A percentile compares a stretch with the other conserved stretches of the same genome.
These are phyloP conservation scores for Beris morrisii DNA, from an alignment of 2,888 invertebrate genomes.

Conservation along the genomic window DNA sequence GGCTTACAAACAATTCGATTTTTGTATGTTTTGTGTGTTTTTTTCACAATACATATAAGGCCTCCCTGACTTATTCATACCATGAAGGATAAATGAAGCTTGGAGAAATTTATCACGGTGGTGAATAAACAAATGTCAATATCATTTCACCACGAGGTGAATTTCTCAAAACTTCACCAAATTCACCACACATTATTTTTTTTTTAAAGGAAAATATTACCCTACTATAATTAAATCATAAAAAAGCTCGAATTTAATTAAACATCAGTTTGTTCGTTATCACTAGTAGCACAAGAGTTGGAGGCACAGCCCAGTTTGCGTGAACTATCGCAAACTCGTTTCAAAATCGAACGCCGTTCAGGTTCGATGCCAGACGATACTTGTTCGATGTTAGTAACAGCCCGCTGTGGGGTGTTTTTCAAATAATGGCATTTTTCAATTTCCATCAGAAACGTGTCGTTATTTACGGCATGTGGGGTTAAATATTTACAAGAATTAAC, in stretches of 20 bases:
- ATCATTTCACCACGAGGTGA: too few species aligned
- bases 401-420: constrained; percentile 22
- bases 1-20: neutral
- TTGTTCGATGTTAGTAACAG: neutral
- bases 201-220: neutral
- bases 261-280: constrained; percentile 52
- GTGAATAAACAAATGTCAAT: too few species aligned
- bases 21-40: constrained; percentile 10
- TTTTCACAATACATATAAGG: constrained; percentile 21
- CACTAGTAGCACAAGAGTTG: constrained; percentile 49
- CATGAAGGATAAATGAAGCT: neutral
- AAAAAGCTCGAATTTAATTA: constrained; percentile 36
- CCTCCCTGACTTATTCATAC: constrained; percentile 5
- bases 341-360: constrained; percentile 47
- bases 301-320: constrained; percentile 48
- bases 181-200: too few species aligned
- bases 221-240: constrained; percentile 6
- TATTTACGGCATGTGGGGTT: constrained; percentile 45
- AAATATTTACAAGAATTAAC: constrained; percentile 52
- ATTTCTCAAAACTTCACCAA: too few species aligned
- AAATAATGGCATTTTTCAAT: constrained; percentile 37
- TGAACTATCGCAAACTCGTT: constrained; percentile 54
- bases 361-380: constrained; percentile 38
- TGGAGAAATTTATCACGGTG: neutral
- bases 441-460: constrained; percentile 36